A percentile compares a stretch with the other conserved stretches of the same genome.
These are phyloP conservation scores for Paramisgurnus dabryanus DNA, from an alignment of 2,113 vertebrate species.

Conservation along the genomic window DNA sequence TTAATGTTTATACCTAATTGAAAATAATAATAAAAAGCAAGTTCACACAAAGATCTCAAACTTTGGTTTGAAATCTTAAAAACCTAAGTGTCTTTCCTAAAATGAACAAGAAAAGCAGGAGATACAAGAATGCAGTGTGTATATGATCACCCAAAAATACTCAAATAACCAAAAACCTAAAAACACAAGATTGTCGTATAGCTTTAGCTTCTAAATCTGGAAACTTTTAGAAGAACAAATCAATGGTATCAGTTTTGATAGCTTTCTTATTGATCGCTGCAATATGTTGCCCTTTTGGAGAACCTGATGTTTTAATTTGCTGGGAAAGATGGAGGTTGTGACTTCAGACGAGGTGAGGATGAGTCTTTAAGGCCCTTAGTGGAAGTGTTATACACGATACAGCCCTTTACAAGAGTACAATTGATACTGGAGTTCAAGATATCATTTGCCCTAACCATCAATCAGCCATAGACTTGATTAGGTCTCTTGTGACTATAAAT, in stretches of 20 bases:
- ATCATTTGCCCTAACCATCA: not conserved
- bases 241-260: constrained; percentile 29
- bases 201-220: not conserved
- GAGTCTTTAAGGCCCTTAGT: not conserved
- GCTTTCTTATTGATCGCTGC: constrained; percentile 23
- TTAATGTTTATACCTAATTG: too few relatives aligned
- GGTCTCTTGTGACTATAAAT: constrained; percentile 20
- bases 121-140: not conserved
- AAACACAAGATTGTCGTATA: not conserved
- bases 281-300: constrained; percentile 10
- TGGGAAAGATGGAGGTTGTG: constrained; percentile 8
- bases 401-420: not conserved
- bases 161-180: not conserved
- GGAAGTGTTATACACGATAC: constrained; percentile 3
- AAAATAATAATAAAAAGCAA: too few relatives aligned
- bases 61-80: too few relatives aligned
- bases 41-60: too few relatives aligned
- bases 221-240: constrained; percentile 15
- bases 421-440: not conserved
- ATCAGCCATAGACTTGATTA: constrained; percentile 1
- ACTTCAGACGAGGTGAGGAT: not conserved
- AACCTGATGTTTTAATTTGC: constrained; percentile 29
- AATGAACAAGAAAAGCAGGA: too few relatives aligned
- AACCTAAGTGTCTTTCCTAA: too few relatives aligned
- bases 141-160: too few relatives aligned